Percentiles rank a stretch among this genome's conserved stretches.
Conservation (phyloP, 2,888 invertebrate genomes). For the Orthosia incerta region DNA sequence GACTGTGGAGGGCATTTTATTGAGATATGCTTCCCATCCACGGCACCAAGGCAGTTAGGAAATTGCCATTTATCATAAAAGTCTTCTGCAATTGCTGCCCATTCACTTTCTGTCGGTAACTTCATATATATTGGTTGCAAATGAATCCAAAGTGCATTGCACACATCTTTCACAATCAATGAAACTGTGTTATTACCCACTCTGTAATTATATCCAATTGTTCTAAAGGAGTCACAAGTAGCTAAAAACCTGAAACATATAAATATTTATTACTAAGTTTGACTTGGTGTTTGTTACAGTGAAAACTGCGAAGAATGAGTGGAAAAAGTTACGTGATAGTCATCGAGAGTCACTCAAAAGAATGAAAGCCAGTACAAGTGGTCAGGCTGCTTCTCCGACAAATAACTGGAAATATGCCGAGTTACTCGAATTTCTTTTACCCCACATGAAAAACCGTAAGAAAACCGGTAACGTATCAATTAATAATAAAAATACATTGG, state of each 20-base stretch:
- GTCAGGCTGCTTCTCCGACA: conserved; percentile 49
- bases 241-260: conserved; percentile 55
- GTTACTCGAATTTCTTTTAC: conserved; percentile 56
- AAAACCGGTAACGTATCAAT: conserved; percentile 43
- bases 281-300: conserved; percentile 20
- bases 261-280: conserved; percentile 23
- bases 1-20: conserved; percentile 60
- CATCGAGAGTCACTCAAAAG: conserved; percentile 59
- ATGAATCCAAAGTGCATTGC: no score
- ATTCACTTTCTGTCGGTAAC: no score
- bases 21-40: conserved; percentile 68
- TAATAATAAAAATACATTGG: background rate
- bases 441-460: conserved; percentile 55
- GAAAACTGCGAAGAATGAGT: conserved; percentile 56
- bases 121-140: no score
- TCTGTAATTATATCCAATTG: conserved; percentile 54
- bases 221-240: conserved; percentile 56
- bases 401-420: conserved; percentile 60
- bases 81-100: conserved; percentile 35
- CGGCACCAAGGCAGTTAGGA: conserved; percentile 50
- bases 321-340: conserved; percentile 58
- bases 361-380: conserved; percentile 52
- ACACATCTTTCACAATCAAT: conserved; percentile 37
- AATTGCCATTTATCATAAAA: conserved; percentile 65
- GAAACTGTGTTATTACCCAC: conserved; percentile 52